Evolutionary conservation across 2,888 invertebrate genomes (phyloP).

Genomic region (Gasteruption jaculator): DNA sequence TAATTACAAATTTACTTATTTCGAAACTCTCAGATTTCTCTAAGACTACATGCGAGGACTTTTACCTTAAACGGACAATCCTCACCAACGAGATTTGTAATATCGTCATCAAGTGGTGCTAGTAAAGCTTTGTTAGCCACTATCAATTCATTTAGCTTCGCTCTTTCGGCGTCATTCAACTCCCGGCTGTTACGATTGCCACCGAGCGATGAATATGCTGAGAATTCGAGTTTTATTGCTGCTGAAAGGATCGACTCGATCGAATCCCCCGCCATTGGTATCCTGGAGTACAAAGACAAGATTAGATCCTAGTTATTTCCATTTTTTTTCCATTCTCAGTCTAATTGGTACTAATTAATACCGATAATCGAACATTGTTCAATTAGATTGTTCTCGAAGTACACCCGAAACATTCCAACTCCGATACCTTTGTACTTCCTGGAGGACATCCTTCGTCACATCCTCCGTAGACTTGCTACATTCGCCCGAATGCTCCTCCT

Average conservation of each 20-base stretch:
- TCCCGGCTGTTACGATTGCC: constrained; percentile 62
- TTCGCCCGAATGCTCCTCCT: constrained; percentile 18
- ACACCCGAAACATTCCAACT: background rate
- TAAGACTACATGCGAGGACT: constrained; percentile 26
- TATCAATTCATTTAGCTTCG: constrained; percentile 79
- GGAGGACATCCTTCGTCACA: constrained; percentile 61
- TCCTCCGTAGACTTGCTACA: constrained; percentile 41
- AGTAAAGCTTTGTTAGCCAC: constrained; percentile 81
- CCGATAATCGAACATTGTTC: background rate
- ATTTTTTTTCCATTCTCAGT: constrained; percentile 25
- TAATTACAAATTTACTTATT: background rate
- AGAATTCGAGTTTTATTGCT: constrained; percentile 81
- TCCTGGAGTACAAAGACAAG: constrained; percentile 48
- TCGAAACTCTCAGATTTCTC: background rate
- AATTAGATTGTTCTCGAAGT: constrained; percentile 2
- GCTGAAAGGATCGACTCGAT: constrained; percentile 82
- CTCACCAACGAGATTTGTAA: constrained; percentile 65
- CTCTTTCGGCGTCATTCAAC: constrained; percentile 76
- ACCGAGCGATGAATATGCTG: constrained; percentile 64
- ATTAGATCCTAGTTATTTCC: constrained; percentile 22
- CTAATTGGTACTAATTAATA: background rate
- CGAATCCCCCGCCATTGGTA: constrained; percentile 63
- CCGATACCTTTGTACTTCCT: constrained; percentile 63
- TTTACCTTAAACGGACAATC: constrained; percentile 60
- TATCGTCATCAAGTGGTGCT: constrained; percentile 80